phyloP scores from a whole-genome alignment of 1,140 invertebrate species.

The Drosophila equinoxialis region DNA sequence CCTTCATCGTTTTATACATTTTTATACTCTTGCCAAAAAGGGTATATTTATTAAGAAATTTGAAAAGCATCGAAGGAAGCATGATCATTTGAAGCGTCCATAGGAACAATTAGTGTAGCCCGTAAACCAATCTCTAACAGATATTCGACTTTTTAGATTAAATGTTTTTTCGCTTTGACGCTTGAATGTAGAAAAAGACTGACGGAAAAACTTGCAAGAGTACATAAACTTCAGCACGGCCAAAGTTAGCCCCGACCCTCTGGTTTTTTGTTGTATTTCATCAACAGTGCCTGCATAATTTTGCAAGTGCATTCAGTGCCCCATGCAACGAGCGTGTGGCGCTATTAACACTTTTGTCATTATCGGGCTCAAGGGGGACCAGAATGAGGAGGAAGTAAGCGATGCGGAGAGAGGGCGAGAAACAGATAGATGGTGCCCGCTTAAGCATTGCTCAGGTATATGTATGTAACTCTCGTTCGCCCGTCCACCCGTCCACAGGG shows the following conservation, averaged over 20 bases:
- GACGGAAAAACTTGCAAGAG: no score
- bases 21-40: no score
- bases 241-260: neutral
- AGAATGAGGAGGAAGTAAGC: slow-evolving; percentile 9
- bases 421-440: slow-evolving; percentile 9
- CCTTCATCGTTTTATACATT: neutral
- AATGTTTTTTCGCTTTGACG: no score
- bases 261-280: slow-evolving; percentile 65
- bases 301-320: slow-evolving; percentile 55
- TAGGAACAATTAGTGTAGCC: no score
- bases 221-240: no score
- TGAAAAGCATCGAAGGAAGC: no score
- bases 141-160: no score
- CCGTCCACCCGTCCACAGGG: neutral
- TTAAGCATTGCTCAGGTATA: slow-evolving; percentile 36
- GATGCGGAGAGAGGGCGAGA: neutral
- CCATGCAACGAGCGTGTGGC: slow-evolving; percentile 68
- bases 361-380: slow-evolving; percentile 46
- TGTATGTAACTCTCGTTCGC: neutral
- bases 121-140: no score
- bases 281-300: slow-evolving; percentile 76
- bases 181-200: no score
- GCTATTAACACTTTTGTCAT: slow-evolving; percentile 81
- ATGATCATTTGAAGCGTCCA: no score
- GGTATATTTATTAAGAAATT: no score